Conservation (phyloP, 2,888 invertebrate species). For the Pycnomerus fuliginosus region DNA sequence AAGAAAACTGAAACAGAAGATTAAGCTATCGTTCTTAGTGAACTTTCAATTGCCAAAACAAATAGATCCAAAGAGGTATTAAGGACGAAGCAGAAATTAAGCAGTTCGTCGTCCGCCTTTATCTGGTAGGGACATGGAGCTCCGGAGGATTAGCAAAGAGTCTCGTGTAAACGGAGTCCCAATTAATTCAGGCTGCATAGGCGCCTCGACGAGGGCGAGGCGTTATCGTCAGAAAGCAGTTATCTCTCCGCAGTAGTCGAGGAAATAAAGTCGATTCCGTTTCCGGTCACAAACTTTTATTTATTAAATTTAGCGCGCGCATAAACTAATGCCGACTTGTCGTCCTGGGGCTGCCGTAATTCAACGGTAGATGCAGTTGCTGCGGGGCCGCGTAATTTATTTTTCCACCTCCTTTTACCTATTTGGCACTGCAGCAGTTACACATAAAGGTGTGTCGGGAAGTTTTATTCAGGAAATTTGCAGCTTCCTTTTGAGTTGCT, state of each 20-base stretch:
- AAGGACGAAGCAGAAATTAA: too few relatives aligned
- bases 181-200: not conserved
- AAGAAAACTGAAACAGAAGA: too few relatives aligned
- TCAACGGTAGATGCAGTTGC: too few relatives aligned
- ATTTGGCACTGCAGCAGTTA: not conserved
- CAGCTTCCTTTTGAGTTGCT: slow-evolving; percentile 35
- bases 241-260: slow-evolving; percentile 2
- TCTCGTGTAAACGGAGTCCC: not conserved
- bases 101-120: too few relatives aligned
- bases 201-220: not conserved
- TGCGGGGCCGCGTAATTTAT: not conserved
- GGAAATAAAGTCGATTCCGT: slow-evolving; percentile 30
- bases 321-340: slow-evolving; percentile 7
- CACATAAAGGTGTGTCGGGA: slow-evolving; percentile 5
- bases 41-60: too few relatives aligned
- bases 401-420: not conserved
- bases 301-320: slow-evolving; percentile 35
- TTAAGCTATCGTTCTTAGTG: too few relatives aligned
- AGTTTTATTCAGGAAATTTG: slow-evolving; percentile 43
- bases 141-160: too few relatives aligned
- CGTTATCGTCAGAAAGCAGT: slow-evolving; percentile 17
- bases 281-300: slow-evolving; percentile 38
- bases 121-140: too few relatives aligned
- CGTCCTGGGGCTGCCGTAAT: too few relatives aligned
- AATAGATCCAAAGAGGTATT: too few relatives aligned